Evolutionary conservation across 1,140 invertebrate genomes (phyloP), one percentile per base, ranked within the genome.

Genomic region (Lucilia sericata): DNA sequence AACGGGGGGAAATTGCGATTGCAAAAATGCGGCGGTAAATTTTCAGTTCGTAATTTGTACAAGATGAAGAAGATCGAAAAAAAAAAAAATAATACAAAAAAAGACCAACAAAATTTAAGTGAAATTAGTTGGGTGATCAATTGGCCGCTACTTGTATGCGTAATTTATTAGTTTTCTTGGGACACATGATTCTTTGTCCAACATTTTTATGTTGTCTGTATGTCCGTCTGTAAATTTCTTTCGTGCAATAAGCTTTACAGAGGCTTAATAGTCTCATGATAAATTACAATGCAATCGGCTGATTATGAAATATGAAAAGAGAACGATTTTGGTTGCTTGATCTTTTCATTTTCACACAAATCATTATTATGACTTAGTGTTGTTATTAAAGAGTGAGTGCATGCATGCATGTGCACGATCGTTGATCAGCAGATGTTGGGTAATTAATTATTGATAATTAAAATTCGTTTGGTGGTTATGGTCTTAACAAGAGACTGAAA

Each of bases 41-140:
- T 55, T 55, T 55, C 17, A 42, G 5, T 42, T 8, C 42, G 42
- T 42, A 42, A 42, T 42, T 42, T 42, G 42, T 42, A 42, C 42
- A 42, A 42, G 42, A 30, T 30, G 25, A 30, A 30, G 25, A 30
- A 30, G 25, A 30, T 30, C 25, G 3, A 30, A 30, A 42, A 42
- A 42, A 42, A 42, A 7, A 42, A 42, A 42, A 3, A 17, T 14
- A 55, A 21, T 25, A 12, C 25, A 70, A 70, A 7, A 70, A 21
- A 70, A 21, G 7, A 21, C 19, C n/a, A 70, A 42, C 34, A 21
- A 49, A 80, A 80, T 49, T 80, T 80, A 49, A 80, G 42, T 80
- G 76, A 80, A 80, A 80, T 80, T 80, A 80, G 76, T 80, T 80
- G 76, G 42, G 19, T 80, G 76, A 80, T 80, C 76, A 80, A 80